Base-by-base conservation (phyloP, 2,113 vertebrate species). In the Eolophus roseicapilla region DNA sequence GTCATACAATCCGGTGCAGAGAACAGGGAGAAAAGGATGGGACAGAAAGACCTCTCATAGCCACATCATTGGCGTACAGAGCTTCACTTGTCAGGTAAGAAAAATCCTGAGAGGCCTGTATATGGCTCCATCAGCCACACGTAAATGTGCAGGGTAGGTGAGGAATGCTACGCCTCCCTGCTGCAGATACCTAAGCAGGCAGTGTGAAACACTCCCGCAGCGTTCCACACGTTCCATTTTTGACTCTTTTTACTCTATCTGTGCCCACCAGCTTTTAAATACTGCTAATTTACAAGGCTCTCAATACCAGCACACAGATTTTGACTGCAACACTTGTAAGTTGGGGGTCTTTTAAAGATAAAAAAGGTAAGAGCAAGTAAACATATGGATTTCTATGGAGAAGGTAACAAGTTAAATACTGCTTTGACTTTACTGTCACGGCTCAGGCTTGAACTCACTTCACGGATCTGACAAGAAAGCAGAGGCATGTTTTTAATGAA, bases 111-210 rank as follows among this genome's bases (percentile, higher is more conserved):
- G 41, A 41, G 8, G 35, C 25, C 69, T 29, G 27, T 12, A 11
- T 11, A 35, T 6, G 67, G 69, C 53, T 90, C 95, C 83, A 46
- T 49, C 69, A 65, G 75, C 18, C 53, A 46, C 3, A 7, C 5
- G 18, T 16, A 59, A 93, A 86, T 27, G 76, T 88, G 75, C 89
- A 94, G 63, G 41, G 68, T 76, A 76, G 75, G 86, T 95, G 95
- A 95, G 96, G 93, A 97, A 97, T 94, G 81, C 94, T 80, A 5
- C 47, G 4, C 37, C 67, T 95, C 80, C 82, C 82, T 69, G 93
- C 52, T 39, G 55, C 70, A 65, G 82, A 86, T 82, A 86, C 63
- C 49, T 89, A 11, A 39, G 81, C 47, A 53, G 81, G 47, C 86
- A 73, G 88, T 41, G 91, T 52, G 80, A 96, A 94, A 79, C 44